Base-by-base conservation (phyloP, 2,797 vertebrate species). In the Ctenochaetus hawaiiensis region DNA sequence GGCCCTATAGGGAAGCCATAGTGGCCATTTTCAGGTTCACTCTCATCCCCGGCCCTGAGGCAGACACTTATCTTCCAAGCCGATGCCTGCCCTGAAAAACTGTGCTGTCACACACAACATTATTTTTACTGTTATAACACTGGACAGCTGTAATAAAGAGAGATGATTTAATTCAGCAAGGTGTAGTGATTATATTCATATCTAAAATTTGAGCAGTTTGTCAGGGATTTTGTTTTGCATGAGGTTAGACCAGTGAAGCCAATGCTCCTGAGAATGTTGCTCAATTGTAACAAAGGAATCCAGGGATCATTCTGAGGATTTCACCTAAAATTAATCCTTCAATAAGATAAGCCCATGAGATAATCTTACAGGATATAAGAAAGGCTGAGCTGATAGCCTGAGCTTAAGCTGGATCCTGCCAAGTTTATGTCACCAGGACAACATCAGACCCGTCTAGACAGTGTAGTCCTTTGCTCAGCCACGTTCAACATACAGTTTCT, bases 1-100 rank as follows among this genome's bases (percentile, higher is more conserved):
- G 34, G 57, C 66, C 41, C 39, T 74, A 20, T 34, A 60, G 30
- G 30, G 17, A 68, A 74, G 67, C 16, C 45, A 13, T 47, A 13
- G 77, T 81, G 78, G 83, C 78, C 80, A 79, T 54, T 79, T 83
- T 90, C 77, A 85, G 69, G 84, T 88, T 91, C 75, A 89, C 67
- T 43, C 61, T 78, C 58, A 80, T 78, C 62, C 75, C 45, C 3
- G 6, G 60, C 71, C 83, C 70, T 3, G 1, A 65, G 84, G 80
- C 68, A 30, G 39, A 84, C 66, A 67, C 65, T 79, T 77, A 84
- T 86, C 82, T 86, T 74, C 77, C 77, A 83, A 84, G 67, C 57
- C 68, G 64, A 54, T 23, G 61, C 82, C 64, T 77, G 62, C 56
- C 77, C 67, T 54, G 66, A 34, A 78, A 68, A 81, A 80, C 67